These are phyloP conservation scores for Chymomyza costata DNA, from an alignment of 1,140 invertebrate genomes.

Conservation along the genomic window DNA sequence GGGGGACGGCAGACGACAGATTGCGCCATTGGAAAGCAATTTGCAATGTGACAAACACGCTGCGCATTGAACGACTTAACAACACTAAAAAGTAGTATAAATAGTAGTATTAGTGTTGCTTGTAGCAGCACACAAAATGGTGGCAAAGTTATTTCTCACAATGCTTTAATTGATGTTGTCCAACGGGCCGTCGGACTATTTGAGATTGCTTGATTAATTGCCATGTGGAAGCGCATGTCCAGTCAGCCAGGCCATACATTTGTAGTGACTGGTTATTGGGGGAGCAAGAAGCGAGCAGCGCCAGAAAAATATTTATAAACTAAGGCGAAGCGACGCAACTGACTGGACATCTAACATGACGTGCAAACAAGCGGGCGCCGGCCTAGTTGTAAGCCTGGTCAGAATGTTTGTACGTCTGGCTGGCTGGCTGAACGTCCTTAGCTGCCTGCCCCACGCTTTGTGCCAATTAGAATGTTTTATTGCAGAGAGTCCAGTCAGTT, in stretches of 20 bases:
- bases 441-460: slow-evolving; percentile 21
- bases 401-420: slow-evolving; percentile 1
- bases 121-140: too few species aligned
- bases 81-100: not conserved
- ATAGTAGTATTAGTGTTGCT: not conserved
- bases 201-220: slow-evolving; percentile 36
- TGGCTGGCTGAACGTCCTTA: too few species aligned
- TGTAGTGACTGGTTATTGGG: not conserved
- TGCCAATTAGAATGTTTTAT: slow-evolving; percentile 61
- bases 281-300: too few species aligned
- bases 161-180: slow-evolving; percentile 37
- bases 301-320: too few species aligned
- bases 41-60: slow-evolving; percentile 27
- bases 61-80: slow-evolving; percentile 4
- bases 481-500: slow-evolving; percentile 16
- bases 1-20: not conserved
- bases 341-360: too few species aligned
- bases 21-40: slow-evolving; percentile 32
- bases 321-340: too few species aligned
- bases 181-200: slow-evolving; percentile 2
- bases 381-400: too few species aligned
- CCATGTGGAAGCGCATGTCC: not conserved
- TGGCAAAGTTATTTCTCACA: slow-evolving; percentile 10
- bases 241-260: not conserved
- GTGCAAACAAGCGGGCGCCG: slow-evolving; percentile 12